These are phyloP conservation scores for Capitella teleta DNA, from an alignment of 1,140 invertebrate genomes.

Conservation along the genomic window DNA sequence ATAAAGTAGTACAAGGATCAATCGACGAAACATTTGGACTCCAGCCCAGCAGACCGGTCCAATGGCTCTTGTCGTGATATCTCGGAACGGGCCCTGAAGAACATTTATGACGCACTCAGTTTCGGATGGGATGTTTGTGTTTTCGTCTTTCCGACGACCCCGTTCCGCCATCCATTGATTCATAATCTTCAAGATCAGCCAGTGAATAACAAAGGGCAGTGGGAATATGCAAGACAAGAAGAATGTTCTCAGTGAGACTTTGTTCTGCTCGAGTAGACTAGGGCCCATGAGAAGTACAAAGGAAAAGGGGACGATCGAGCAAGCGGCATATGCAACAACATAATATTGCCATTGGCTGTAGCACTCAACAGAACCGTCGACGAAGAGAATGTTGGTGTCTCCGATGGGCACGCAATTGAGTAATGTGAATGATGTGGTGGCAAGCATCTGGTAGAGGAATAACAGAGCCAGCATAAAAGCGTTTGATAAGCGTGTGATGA, in stretches of 20 bases:
- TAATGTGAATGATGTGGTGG: constrained; percentile 2
- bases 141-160: neutral
- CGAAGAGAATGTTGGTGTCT: constrained; percentile 2
- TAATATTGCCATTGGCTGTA: constrained; percentile 6
- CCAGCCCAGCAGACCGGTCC: constrained; percentile 1
- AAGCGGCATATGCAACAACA: constrained; percentile 6
- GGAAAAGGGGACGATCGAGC: constrained; percentile 2
- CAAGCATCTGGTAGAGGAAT: constrained; percentile 8
- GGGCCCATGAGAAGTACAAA: constrained; percentile 2
- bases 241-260: neutral
- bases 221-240: constrained; percentile 6
- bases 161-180: too few species aligned
- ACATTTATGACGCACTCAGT: neutral
- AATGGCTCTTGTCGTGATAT: neutral
- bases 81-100: constrained; percentile 7
- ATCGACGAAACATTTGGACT: neutral
- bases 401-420: constrained; percentile 7
- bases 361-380: constrained; percentile 8
- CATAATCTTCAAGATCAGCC: neutral
- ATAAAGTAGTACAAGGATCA: neutral
- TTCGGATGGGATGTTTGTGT: neutral
- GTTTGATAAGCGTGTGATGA: neutral
- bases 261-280: neutral
- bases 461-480: constrained; percentile 5
- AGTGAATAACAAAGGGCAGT: constrained; percentile 4